These are phyloP conservation scores for Origma solitaria DNA, from an alignment of 2,113 vertebrate species.

Conservation along the genomic window DNA sequence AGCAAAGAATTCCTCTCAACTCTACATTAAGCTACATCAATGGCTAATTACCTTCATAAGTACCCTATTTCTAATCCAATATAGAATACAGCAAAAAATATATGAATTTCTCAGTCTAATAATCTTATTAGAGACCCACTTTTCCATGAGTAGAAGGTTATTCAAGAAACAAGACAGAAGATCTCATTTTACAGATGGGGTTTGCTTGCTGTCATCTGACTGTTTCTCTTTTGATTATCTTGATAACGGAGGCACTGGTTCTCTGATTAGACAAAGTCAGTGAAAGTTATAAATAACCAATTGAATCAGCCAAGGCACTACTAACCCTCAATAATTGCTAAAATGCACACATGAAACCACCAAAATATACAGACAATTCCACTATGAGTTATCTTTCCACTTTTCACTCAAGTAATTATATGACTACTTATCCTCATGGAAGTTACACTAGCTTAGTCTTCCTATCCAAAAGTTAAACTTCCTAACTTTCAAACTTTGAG, in stretches of 20 bases:
- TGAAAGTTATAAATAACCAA: not conserved
- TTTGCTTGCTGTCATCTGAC: not conserved
- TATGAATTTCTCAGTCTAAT: not conserved
- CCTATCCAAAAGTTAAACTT: not conserved
- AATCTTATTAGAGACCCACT: not conserved
- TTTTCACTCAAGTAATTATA: not conserved
- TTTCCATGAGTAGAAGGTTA: not conserved
- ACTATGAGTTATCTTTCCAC: not conserved
- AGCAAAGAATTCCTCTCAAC: slow-evolving; percentile 14
- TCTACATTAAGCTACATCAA: not conserved
- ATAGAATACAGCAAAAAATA: not conserved
- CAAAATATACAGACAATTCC: not conserved
- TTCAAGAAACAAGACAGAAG: not conserved
- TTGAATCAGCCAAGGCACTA: not conserved
- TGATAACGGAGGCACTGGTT: not conserved
- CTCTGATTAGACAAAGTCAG: not conserved
- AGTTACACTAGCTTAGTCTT: not conserved
- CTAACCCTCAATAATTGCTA: not conserved
- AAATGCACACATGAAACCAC: not conserved
- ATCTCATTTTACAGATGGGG: not conserved
- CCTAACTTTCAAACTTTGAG: not conserved
- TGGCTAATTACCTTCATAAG: slow-evolving; percentile 30
- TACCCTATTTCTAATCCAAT: slow-evolving; percentile 14
- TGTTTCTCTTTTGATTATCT: not conserved
- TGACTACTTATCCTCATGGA: not conserved